Percentiles rank a stretch among this genome's conserved stretches.
phyloP scores from a whole-genome alignment of 1,140 invertebrate species.

The Bombus huntii region DNA sequence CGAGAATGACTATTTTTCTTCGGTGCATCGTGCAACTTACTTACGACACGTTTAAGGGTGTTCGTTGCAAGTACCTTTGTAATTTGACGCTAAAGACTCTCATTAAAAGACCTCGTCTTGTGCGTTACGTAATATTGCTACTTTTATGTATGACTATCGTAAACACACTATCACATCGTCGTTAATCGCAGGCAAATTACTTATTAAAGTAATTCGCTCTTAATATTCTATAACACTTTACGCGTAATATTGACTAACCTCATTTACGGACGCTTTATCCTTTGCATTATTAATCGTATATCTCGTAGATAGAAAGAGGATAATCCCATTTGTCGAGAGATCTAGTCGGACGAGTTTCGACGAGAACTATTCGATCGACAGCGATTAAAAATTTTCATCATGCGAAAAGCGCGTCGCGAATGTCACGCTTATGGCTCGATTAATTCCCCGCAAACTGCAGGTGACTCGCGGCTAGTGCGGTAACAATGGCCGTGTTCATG shows the following conservation, averaged over 20 bases:
- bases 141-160: background rate
- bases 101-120: background rate
- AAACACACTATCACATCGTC: background rate
- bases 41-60: background rate
- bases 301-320: background rate
- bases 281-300: background rate
- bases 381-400: slow-evolving; percentile 43
- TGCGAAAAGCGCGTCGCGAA: slow-evolving; percentile 16
- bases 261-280: background rate
- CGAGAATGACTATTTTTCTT: background rate
- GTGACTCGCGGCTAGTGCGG: slow-evolving; percentile 65
- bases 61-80: background rate
- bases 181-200: background rate
- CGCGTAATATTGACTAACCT: background rate
- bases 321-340: too few relatives aligned
- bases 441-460: slow-evolving; percentile 70
- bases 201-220: background rate
- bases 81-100: slow-evolving; percentile 3
- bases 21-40: background rate
- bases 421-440: slow-evolving; percentile 55
- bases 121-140: background rate
- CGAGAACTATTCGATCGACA: background rate
- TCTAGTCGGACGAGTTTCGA: background rate
- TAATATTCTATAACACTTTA: background rate
- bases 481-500: slow-evolving; percentile 65